Conservation (phyloP, 2,888 invertebrate species). For the Pomacea canaliculata region DNA sequence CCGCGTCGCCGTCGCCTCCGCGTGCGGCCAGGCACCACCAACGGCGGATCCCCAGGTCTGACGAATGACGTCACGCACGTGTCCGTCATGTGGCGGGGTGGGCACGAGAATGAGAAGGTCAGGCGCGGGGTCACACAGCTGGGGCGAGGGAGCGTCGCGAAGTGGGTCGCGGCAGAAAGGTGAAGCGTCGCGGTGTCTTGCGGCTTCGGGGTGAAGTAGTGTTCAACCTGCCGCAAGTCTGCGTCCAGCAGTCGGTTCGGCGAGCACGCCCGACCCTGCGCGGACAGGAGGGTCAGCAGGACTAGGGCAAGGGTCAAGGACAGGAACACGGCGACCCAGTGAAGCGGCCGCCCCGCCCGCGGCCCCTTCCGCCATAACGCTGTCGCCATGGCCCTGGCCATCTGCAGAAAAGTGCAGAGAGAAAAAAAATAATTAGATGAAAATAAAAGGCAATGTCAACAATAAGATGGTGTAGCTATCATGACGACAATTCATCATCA, state of each 20-base stretch:
- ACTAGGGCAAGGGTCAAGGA: background rate
- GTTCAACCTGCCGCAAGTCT: conserved; percentile 1
- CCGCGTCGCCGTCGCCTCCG: conserved; percentile 5
- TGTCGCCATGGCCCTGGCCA: background rate
- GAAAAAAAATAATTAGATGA: background rate
- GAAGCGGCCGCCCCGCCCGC: background rate
- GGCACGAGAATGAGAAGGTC: conserved; percentile 45
- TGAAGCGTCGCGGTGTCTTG: background rate
- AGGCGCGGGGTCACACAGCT: background rate
- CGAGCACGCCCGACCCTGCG: background rate
- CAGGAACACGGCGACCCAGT: background rate
- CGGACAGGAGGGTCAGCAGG: background rate
- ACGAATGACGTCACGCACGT: conserved; percentile 40
- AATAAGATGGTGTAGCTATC: too few species aligned
- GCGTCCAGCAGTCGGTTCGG: background rate
- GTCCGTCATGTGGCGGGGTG: conserved; percentile 32
- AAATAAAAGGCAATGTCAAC: background rate
- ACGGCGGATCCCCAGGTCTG: conserved; percentile 42
- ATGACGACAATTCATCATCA: too few species aligned
- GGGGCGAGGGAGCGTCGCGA: background rate
- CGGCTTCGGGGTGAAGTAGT: conserved; percentile 18
- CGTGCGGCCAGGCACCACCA: conserved; percentile 35
- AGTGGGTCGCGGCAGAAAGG: background rate
- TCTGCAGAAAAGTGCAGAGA: background rate
- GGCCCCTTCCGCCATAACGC: background rate